Conservation (phyloP, 2,888 invertebrate genomes). For the Scaptomyza polygonia region DNA sequence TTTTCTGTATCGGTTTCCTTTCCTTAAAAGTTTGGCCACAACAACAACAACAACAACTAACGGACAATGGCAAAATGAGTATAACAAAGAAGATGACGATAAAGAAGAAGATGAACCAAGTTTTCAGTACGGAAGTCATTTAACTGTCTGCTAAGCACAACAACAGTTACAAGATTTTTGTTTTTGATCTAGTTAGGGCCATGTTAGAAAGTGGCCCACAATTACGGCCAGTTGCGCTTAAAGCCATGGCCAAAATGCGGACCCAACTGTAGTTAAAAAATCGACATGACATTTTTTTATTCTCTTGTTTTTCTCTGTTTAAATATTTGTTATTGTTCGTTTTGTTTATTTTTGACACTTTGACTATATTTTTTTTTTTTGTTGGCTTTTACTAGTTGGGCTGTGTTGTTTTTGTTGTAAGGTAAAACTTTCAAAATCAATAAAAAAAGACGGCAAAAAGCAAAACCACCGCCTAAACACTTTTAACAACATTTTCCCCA, state of each 20-base stretch:
- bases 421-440: constrained; percentile 39
- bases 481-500: constrained; percentile 5
- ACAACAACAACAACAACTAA: background rate
- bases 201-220: constrained; percentile 69
- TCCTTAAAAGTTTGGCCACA: too few relatives aligned
- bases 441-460: constrained; percentile 1
- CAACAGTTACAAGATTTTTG: constrained; percentile 34
- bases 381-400: constrained; percentile 22
- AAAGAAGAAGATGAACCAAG: constrained; percentile 21
- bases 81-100: constrained; percentile 5
- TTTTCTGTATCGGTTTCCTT: background rate
- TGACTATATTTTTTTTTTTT: too few relatives aligned
- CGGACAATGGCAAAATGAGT: background rate
- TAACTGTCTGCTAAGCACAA: constrained; percentile 67
- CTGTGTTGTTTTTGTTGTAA: constrained; percentile 3
- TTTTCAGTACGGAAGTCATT: constrained; percentile 66
- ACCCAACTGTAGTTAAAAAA: constrained; percentile 31
- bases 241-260: constrained; percentile 23
- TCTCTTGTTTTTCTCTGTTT: constrained; percentile 5
- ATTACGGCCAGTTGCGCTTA: constrained; percentile 58
- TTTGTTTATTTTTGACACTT: constrained; percentile 17
- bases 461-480: constrained; percentile 4
- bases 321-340: constrained; percentile 4
- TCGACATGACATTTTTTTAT: constrained; percentile 27
- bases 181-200: constrained; percentile 56